Base-by-base conservation (phyloP, 2,797 vertebrate genomes). In the Sebastiscus tertius region DNA sequence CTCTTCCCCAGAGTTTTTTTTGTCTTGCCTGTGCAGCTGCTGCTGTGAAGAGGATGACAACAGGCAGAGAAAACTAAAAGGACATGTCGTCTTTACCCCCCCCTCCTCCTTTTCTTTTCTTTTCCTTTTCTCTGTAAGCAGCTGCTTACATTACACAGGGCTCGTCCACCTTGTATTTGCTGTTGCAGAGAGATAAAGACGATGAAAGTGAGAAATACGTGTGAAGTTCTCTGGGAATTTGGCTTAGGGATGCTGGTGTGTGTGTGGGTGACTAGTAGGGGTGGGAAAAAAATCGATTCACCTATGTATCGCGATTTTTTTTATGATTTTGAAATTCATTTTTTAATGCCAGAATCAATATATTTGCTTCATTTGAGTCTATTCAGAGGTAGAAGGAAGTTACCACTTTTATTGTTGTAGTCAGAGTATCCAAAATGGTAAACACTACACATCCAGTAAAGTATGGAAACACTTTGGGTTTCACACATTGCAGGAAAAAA, bases 141-240 rank as follows among this genome's bases (percentile, higher is more conserved):
- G 31, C 93, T 88, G 88, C 89, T 92, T 90, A 83, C 87, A 81
- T 94, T 90, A 89, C 86, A 89, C 77, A 67, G 68, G 70, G 87
- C 88, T 91, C 9, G 86, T 94, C 92, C 90, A 89, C 88, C 88
- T 91, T 91, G 89, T 89, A 88, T 93, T 90, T 86, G 89, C 89
- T 92, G 87, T 83, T 63, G 76, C 81, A 9, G 74, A 81, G 85
- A 79, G 92, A 93, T 95, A 90, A 94, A 93, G 83, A 89, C 54
- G 87, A 93, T 94, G 89, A 92, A 95, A 94, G 89, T 85, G 85
- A 90, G 87, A 90, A 92, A 92, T 85, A 75, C 31, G 42, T 71
- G 77, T 91, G 90, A 87, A 29, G 84, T 90, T 95, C 88, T 86
- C 67, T 63, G 80, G 84, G 85, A 89, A 91, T 91, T 85, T 68